Conservation (phyloP, 1,140 invertebrate genomes). For the Teleopsis dalmanni region DNA sequence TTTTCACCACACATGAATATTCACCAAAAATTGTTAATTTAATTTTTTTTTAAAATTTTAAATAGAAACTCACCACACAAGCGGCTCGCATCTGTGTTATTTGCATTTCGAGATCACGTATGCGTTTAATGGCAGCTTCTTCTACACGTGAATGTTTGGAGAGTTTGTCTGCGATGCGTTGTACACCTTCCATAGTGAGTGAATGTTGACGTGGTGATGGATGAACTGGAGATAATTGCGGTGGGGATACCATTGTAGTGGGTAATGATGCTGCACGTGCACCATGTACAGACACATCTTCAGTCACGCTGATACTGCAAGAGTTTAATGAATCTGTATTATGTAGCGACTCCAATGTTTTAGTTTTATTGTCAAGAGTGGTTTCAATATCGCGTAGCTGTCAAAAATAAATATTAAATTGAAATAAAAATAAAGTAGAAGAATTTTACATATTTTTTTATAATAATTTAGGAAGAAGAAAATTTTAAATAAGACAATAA, state of each 20-base stretch:
- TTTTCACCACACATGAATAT: too few species aligned
- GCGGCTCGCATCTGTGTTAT: slow-evolving; percentile 45
- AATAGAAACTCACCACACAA: slow-evolving; percentile 53
- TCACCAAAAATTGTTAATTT: too few species aligned
- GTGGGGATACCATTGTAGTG: slow-evolving; percentile 10
- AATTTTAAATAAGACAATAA: neutral
- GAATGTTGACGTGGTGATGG: slow-evolving; percentile 22
- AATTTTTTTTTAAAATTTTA: too few species aligned
- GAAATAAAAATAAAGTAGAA: neutral
- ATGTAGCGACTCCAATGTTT: slow-evolving; percentile 62
- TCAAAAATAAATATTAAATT: neutral
- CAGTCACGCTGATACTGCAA: slow-evolving; percentile 61
- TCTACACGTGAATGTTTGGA: slow-evolving; percentile 59
- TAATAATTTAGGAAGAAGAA: neutral
- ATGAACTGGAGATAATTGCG: slow-evolving; percentile 21
- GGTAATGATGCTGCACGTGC: slow-evolving; percentile 8
- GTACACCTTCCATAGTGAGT: slow-evolving; percentile 51
- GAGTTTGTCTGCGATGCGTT: slow-evolving; percentile 59
- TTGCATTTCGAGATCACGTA: slow-evolving; percentile 69
- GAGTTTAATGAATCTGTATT: slow-evolving; percentile 49
- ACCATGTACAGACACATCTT: slow-evolving; percentile 64
- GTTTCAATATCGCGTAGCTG: slow-evolving; percentile 52
- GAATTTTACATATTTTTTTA: neutral
- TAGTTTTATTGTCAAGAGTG: slow-evolving; percentile 57
- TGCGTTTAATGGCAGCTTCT: slow-evolving; percentile 63